Conservation (phyloP, 2,797 vertebrate species). For the Potorous gilbertii region DNA sequence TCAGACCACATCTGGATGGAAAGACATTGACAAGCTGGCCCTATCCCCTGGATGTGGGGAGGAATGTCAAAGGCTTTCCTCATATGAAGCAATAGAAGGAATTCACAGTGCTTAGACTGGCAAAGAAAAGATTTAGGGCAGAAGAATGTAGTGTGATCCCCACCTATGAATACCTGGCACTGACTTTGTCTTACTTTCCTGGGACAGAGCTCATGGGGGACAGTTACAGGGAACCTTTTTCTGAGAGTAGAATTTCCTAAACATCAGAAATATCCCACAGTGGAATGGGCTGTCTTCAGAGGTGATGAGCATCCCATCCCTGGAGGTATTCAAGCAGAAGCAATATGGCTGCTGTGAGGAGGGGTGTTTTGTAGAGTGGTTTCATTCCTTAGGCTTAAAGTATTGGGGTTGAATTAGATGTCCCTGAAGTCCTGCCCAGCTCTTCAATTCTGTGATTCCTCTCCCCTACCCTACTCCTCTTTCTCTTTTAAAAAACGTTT, state of each 20-base stretch:
- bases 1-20: neutral
- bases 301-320: neutral
- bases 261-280: neutral
- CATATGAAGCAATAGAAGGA: neutral
- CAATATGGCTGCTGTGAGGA: neutral
- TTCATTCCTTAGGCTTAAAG: neutral
- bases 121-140: neutral
- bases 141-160: neutral
- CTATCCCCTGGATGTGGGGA: neutral
- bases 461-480: neutral
- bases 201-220: neutral
- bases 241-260: neutral
- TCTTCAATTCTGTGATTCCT: neutral
- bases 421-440: neutral
- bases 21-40: neutral
- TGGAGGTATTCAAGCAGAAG: neutral
- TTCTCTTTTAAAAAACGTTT: neutral
- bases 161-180: neutral
- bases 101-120: neutral
- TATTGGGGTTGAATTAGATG: neutral
- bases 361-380: neutral
- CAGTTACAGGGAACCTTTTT: neutral
- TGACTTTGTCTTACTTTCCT: neutral
- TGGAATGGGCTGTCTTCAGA: neutral
- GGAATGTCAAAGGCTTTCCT: neutral